Percentiles rank a stretch among this genome's conserved stretches.
Conservation (phyloP, 2,113 vertebrate genomes). For the Sminthopsis crassicaudata region DNA sequence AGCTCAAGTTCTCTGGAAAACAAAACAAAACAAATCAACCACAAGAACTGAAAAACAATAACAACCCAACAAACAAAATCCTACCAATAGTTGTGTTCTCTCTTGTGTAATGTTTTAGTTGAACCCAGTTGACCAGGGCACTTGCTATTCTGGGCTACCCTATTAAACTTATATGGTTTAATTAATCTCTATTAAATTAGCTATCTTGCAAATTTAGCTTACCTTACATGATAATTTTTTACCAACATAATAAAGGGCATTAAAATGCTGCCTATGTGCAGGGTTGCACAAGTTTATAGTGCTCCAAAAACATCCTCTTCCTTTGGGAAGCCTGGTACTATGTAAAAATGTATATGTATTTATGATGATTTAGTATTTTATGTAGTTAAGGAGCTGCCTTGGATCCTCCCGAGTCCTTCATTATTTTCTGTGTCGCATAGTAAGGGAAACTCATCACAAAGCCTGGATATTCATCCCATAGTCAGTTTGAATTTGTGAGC, state of each 20-base stretch:
- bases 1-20: not conserved
- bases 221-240: not conserved
- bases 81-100: not conserved
- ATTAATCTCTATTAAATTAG: not conserved
- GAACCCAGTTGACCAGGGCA: not conserved
- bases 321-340: not conserved
- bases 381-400: not conserved
- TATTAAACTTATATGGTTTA: not conserved
- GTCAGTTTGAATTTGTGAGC: not conserved
- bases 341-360: not conserved
- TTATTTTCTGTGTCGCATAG: not conserved
- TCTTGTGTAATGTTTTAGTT: not conserved
- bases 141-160: not conserved
- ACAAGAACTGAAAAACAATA: not conserved
- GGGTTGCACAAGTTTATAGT: not conserved
- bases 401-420: not conserved
- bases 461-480: not conserved
- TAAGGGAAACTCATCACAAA: not conserved
- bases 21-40: not conserved
- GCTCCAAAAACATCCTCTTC: not conserved
- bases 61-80: not conserved
- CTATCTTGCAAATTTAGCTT: not conserved
- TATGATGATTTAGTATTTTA: constrained; percentile 4
- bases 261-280: not conserved
- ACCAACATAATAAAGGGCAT: not conserved